Evolutionary conservation across 1,140 invertebrate species (phyloP).

Genomic region (Luehdorfia chinensis): DNA sequence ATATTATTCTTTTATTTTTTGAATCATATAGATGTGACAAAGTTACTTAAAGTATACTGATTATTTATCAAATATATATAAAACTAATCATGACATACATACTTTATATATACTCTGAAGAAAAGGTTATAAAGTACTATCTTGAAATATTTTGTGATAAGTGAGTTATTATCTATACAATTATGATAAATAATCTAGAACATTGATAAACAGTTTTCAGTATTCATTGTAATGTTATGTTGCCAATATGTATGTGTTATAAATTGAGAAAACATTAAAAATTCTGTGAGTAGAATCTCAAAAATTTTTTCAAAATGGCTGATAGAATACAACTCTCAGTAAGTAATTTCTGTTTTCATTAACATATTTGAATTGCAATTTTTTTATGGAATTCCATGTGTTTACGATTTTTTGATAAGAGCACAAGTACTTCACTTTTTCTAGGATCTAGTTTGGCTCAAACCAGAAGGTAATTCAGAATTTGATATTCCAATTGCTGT

Average conservation of each 20-base stretch:
- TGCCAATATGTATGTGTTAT: conserved; percentile 30
- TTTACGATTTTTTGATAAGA: no score
- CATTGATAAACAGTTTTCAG: conserved; percentile 48
- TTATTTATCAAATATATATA: no score
- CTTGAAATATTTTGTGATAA: conserved; percentile 46
- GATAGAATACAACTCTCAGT: conserved; percentile 59
- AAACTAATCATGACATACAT: no score
- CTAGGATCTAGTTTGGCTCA: conserved; percentile 91
- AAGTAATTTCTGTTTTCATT: conserved; percentile 27
- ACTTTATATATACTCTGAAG: no score
- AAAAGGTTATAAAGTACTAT: conserved; percentile 26
- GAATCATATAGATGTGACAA: conserved; percentile 1
- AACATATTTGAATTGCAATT: no score
- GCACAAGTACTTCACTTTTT: conserved; percentile 50
- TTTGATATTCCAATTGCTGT: conserved; percentile 92
- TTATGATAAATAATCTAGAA: conserved; percentile 53
- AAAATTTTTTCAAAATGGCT: conserved; percentile 50
- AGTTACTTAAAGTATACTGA: no score
- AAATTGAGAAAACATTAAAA: conserved; percentile 22
- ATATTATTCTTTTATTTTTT: conserved; percentile 17
- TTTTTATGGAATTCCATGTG: no score
- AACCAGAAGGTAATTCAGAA: conserved; percentile 83
- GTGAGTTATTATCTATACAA: conserved; percentile 41
- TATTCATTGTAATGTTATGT: conserved; percentile 37
- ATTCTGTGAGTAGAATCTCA: conserved; percentile 44